phyloP scores from a whole-genome alignment of 2,113 vertebrate species.

The Periophthalmus modestus region DNA sequence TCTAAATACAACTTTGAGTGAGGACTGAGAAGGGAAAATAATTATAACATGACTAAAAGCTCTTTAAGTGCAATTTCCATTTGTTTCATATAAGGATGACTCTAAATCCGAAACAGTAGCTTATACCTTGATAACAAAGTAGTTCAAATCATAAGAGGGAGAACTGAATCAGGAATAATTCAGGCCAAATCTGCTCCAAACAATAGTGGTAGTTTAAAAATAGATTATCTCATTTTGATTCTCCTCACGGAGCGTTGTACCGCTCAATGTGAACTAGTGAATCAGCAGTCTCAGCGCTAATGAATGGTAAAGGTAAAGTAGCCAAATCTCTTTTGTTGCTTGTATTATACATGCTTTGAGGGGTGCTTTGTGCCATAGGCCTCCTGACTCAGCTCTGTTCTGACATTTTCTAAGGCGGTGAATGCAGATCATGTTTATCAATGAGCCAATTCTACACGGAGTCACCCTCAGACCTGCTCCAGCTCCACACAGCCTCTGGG shows the following conservation, averaged over 20 bases:
- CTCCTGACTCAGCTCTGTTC: conserved; percentile 47
- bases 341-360: conserved; percentile 52
- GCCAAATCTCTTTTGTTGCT: conserved; percentile 21
- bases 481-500: conserved; percentile 41
- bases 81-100: too few species aligned
- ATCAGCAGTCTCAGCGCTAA: conserved; percentile 40
- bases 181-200: not conserved
- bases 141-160: not conserved
- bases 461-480: conserved; percentile 36
- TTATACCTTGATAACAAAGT: too few species aligned
- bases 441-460: conserved; percentile 42
- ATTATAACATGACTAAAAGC: too few species aligned
- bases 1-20: too few species aligned
- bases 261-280: conserved; percentile 35
- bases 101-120: too few species aligned
- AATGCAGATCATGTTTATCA: conserved; percentile 58
- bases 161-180: not conserved
- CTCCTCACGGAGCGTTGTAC: conserved; percentile 9
- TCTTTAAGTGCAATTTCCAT: too few species aligned
- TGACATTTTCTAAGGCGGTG: conserved; percentile 51
- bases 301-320: conserved; percentile 41
- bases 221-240: conserved; percentile 8
- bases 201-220: not conserved
- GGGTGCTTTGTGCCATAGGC: conserved; percentile 33
- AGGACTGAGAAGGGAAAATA: too few species aligned